A percentile compares a stretch with the other conserved stretches of the same genome.
These are phyloP conservation scores for Miniopterus natalensis DNA, from an alignment of 2,113 vertebrate species.

Conservation along the genomic window DNA sequence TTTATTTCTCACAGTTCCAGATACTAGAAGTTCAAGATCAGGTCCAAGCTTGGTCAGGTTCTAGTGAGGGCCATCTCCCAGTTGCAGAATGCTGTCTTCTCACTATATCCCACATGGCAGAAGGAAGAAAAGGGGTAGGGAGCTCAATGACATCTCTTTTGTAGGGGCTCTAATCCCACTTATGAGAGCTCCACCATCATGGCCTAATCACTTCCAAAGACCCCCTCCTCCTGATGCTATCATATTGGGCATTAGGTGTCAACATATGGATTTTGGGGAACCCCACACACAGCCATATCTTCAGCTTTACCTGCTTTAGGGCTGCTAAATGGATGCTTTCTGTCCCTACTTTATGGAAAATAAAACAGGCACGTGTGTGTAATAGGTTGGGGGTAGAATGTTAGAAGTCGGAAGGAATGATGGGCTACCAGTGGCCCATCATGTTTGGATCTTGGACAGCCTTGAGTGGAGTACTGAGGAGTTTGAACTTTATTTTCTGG, in stretches of 20 bases:
- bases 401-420: neutral
- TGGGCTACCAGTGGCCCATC: neutral
- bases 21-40: neutral
- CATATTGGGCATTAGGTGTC: neutral
- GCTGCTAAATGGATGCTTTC: neutral
- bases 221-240: neutral
- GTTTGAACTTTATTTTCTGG: neutral
- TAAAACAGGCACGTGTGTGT: neutral
- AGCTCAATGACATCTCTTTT: neutral
- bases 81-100: neutral
- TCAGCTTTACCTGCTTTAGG: too few relatives aligned
- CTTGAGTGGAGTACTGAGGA: neutral
- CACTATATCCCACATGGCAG: too few relatives aligned
- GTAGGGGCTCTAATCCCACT: neutral
- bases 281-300: neutral
- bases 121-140: neutral
- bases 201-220: neutral
- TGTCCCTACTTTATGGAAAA: neutral
- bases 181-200: neutral
- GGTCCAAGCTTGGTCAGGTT: neutral
- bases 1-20: neutral
- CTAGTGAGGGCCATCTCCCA: neutral
- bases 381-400: rapidly evolving
- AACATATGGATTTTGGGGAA: neutral
- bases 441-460: neutral